Percentiles rank a stretch among this genome's conserved stretches.
These are phyloP conservation scores for Ciconia boyciana DNA, from an alignment of 2,113 vertebrate species.

Conservation along the genomic window DNA sequence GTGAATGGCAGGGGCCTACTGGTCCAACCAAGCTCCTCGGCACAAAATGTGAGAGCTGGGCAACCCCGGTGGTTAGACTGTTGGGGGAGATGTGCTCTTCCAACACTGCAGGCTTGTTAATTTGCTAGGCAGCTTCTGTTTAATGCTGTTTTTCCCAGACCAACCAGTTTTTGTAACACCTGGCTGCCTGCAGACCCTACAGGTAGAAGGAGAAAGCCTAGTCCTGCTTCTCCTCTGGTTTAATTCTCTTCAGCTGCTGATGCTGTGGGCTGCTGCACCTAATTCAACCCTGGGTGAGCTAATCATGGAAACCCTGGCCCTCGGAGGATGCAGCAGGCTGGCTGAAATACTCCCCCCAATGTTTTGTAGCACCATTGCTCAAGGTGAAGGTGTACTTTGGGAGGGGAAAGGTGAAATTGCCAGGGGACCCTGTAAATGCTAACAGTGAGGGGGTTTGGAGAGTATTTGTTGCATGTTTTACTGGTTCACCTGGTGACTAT, in stretches of 20 bases:
- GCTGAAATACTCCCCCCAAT: neutral
- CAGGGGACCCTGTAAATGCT: neutral
- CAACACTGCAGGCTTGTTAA: neutral
- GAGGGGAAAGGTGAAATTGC: neutral
- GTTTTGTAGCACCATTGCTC: neutral
- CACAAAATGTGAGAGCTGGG: neutral
- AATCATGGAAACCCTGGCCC: neutral
- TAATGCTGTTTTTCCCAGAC: neutral
- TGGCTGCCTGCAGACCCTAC: neutral
- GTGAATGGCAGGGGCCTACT: neutral
- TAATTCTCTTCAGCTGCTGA: neutral
- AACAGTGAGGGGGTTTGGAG: neutral
- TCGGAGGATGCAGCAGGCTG: neutral
- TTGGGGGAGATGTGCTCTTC: neutral
- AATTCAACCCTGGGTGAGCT: neutral
- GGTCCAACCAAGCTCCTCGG: neutral
- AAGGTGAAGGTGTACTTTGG: neutral
- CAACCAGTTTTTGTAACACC: neutral
- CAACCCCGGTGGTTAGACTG: neutral
- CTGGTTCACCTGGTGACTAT: neutral
- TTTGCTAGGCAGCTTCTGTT: neutral
- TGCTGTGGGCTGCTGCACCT: neutral
- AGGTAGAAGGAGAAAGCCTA: neutral
- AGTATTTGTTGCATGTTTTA: neutral
- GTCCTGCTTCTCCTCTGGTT: neutral